A percentile compares a stretch with the other conserved stretches of the same genome.
phyloP scores from a whole-genome alignment of 92 coral and sea anemone genomes.

The Bergia sp. region DNA sequence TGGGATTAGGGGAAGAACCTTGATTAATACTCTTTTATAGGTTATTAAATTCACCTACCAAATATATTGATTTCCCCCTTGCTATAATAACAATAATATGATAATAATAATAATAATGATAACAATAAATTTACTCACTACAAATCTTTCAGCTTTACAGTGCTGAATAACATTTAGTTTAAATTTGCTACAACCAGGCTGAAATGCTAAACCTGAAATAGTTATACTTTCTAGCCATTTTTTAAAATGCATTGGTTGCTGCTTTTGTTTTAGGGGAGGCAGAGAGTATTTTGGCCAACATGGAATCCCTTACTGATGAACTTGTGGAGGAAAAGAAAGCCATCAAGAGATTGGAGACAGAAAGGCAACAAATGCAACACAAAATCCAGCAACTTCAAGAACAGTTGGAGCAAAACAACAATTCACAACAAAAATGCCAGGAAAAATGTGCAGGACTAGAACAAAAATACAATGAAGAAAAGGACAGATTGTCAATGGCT shows the following conservation, averaged over 20 bases:
- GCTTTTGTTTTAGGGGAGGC: slow-evolving; percentile 77
- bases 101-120: no score
- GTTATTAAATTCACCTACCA: no score
- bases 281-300: slow-evolving; percentile 72
- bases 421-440: slow-evolving; percentile 63
- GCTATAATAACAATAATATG: no score
- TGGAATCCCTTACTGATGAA: slow-evolving; percentile 89
- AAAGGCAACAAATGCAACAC: slow-evolving; percentile 67
- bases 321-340: slow-evolving; percentile 89
- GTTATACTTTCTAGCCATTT: no score
- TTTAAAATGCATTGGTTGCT: background rate
- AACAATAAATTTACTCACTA: no score
- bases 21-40: no score
- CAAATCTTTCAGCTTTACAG: no score
- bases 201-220: no score
- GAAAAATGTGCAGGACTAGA: slow-evolving; percentile 78
- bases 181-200: background rate
- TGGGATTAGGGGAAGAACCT: no score
- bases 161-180: no score
- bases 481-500: slow-evolving; percentile 75
- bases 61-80: no score
- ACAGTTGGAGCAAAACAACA: slow-evolving; percentile 66
- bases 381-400: slow-evolving; percentile 84
- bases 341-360: slow-evolving; percentile 79
- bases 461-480: slow-evolving; percentile 77